Evolutionary conservation across 2,888 invertebrate species (phyloP).

Genomic region (Pharmacophagus antenor): DNA sequence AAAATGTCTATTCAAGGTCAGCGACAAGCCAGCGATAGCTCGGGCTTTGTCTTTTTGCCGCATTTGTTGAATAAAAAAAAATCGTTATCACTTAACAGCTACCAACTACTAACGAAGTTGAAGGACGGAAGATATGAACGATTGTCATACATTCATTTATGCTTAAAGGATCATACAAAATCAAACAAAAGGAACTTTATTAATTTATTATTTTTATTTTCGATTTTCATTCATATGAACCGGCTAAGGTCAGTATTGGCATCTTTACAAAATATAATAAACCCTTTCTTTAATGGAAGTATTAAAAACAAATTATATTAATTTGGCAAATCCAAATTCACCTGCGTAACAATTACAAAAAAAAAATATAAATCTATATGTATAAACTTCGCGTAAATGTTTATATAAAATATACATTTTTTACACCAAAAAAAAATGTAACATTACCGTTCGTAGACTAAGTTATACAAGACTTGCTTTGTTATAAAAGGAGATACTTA

Average conservation of each 20-base stretch:
- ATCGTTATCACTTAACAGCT: no score
- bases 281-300: constrained; percentile 74
- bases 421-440: constrained; percentile 66
- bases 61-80: no score
- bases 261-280: constrained; percentile 77
- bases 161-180: constrained; percentile 36
- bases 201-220: constrained; percentile 78
- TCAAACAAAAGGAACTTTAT: constrained; percentile 57
- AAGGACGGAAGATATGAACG: no score
- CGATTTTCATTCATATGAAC: constrained; percentile 72
- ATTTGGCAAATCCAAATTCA: constrained; percentile 78
- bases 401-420: constrained; percentile 78
- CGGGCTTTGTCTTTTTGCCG: no score
- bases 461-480: constrained; percentile 56
- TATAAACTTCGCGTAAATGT: constrained; percentile 68
- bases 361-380: constrained; percentile 40
- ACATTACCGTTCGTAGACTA: constrained; percentile 53
- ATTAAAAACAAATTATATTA: constrained; percentile 73
- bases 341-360: constrained; percentile 66
- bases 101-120: no score
- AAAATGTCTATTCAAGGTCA: no score
- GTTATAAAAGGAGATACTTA: constrained; percentile 65
- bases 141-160: no score
- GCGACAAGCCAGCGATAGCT: no score
- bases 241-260: constrained; percentile 65